Evolutionary conservation across 2,888 invertebrate genomes (phyloP), one percentile per base, ranked within the genome.

Genomic region (Amblyjoppa proteus): DNA sequence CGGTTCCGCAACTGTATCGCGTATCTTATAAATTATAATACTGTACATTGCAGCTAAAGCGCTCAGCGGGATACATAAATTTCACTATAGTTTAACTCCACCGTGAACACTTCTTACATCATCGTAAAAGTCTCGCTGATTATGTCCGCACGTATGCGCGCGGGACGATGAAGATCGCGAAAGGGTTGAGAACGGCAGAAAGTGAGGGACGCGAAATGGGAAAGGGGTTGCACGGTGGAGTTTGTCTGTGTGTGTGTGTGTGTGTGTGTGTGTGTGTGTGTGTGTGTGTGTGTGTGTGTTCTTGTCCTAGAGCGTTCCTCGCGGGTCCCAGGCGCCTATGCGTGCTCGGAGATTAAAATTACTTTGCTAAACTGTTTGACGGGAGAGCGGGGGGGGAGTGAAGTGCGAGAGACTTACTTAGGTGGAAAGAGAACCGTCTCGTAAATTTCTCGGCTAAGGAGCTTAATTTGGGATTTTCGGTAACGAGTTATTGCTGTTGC

Each of bases 401-500:
- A 85, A 75, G 76, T 66, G 74, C 25, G 51, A 69, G 80, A 74
- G 61, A 83, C 78, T 68, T 64, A n/a, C 64, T 34, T 28, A 34
- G 81, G 38, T 73, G 85, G 87, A 85, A 88, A 81, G 86, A 78
- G 87, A 88, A 87, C 89, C 88, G 92, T 93, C 93, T 93, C 92
- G 93, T 91, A 93, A 93, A 93, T 93, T 93, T 93, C 91, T 91
- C 89, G 89, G 90, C 89, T 94, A 94, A 94, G 94, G 88, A 93
- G 94, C 94, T 94, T 94, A 94, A 93, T 94, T 93, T 92, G 91
- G 88, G 93, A 93, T 94, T 93, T 93, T 93, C 93, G 91, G 92
- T 93, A 94, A 94, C 93, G 92, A 94, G 93, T 93, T 93, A 93
- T 92, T 92, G 92, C 81, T 41, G 77, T 11, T 38, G 69, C 49